These are phyloP conservation scores for Drosophila meridionalis DNA, from an alignment of 2,888 invertebrate species.

Conservation along the genomic window DNA sequence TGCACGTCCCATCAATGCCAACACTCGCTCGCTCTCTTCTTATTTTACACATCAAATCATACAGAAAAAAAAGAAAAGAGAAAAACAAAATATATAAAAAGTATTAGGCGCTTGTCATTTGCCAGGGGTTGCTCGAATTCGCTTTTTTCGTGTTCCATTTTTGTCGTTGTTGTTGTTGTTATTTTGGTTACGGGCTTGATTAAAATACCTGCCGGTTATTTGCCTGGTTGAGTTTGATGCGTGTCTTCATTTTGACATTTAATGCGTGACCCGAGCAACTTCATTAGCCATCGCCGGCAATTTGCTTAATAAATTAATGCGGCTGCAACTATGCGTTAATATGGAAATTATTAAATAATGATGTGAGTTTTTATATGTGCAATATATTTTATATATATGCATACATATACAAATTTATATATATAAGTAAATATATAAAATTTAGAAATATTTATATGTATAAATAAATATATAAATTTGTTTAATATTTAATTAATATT, in stretches of 20 bases:
- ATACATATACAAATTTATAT: too few species aligned
- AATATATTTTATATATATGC: too few species aligned
- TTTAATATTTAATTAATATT: too few species aligned
- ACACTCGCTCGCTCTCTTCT: constrained; percentile 58
- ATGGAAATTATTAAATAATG: not conserved
- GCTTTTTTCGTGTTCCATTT: not conserved
- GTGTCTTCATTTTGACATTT: constrained; percentile 77
- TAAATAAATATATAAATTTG: too few species aligned
- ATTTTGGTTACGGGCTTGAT: constrained; percentile 60
- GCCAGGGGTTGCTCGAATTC: constrained; percentile 29
- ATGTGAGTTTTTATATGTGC: too few species aligned
- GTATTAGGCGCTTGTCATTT: constrained; percentile 64
- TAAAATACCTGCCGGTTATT: constrained; percentile 80
- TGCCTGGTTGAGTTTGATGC: constrained; percentile 66
- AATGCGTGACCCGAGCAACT: constrained; percentile 65
- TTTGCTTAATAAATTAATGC: constrained; percentile 20
- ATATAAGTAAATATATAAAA: too few species aligned
- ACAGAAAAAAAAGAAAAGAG: constrained; percentile 33
- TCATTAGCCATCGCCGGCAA: constrained; percentile 52
- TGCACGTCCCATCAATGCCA: constrained; percentile 73
- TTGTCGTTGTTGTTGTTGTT: not conserved
- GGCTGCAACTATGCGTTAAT: not conserved
- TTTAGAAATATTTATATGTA: too few species aligned
- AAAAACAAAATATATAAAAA: constrained; percentile 49
- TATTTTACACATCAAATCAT: constrained; percentile 68